Base-by-base conservation (phyloP, 2,113 vertebrate species). In the Gnathonemus longibarbis region DNA sequence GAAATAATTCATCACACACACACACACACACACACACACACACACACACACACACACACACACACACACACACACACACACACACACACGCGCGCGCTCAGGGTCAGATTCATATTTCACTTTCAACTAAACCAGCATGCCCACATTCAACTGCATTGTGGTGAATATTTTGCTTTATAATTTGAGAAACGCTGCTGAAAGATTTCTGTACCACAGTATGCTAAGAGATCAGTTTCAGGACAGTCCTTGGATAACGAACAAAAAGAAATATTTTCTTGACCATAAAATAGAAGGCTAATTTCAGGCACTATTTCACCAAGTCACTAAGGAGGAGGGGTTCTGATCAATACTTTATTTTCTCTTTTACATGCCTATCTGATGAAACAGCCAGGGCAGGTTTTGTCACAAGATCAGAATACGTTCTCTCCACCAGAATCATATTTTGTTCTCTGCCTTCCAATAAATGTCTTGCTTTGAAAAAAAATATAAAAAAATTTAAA, bases 401-500 rank as follows among this genome's bases (percentile, higher is more conserved):
- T 74, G 46, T n/a, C 31, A 15, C 15, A 52, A 84, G 48, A 56
- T 27, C 48, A 66, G 42, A 70, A 58, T 21, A 27, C 66, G 8
- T 89, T 89, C 77, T 35, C 62, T 4, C n/a, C 48, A 56, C 42
- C 91, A 93, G 94, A 95, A 93, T 91, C 93, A 94, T 90, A 93
- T 94, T 94, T 86, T 89, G 89, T 92, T 91, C 91, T 17, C 35
- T 42, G 35, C 93, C 93, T 42, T 84, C 80, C 91, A 94, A 92
- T 93, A 93, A 92, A 92, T 42, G n/a, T 17, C 46, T 48, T 35
- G 91, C 94, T 94, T 95, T 94, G 58, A 31, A 70, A 70, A 70
- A 31, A 94, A 90, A 91, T 85, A 94, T 94, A 95, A 94, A 90
- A 91, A 90, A 93, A 94, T 94, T 80, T 77, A 84, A 90, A 88